Conservation (phyloP, 2,113 vertebrate genomes). For the Empidonax traillii region DNA sequence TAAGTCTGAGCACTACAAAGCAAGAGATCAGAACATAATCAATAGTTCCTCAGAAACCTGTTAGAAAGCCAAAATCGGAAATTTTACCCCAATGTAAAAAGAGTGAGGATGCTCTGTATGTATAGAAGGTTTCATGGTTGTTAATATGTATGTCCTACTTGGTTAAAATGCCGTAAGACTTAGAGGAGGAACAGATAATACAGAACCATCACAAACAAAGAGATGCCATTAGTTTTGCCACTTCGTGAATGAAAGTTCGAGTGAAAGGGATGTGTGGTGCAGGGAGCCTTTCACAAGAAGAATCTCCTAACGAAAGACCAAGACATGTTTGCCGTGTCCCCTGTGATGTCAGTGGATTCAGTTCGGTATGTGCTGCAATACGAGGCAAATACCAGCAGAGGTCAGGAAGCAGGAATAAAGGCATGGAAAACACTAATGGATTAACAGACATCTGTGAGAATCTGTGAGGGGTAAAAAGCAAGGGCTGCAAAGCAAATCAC, state of each 20-base stretch:
- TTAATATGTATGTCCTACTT: too few relatives aligned
- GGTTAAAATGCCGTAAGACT: too few relatives aligned
- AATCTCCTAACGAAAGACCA: too few relatives aligned
- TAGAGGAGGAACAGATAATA: too few relatives aligned
- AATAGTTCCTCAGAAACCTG: neutral
- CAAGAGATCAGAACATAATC: neutral
- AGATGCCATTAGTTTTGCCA: too few relatives aligned
- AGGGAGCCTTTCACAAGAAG: neutral
- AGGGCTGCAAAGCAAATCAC: neutral
- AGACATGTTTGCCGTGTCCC: neutral
- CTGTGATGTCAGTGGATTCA: neutral
- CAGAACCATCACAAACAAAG: too few relatives aligned
- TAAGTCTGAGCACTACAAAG: neutral
- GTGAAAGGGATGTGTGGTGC: neutral
- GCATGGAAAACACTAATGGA: neutral
- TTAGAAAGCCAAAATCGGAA: neutral
- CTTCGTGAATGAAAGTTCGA: neutral
- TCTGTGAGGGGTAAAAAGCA: neutral
- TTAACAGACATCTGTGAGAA: neutral
- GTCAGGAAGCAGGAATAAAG: conserved; percentile 19
- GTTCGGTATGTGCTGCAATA: neutral
- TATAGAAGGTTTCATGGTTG: too few relatives aligned
- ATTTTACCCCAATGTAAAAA: neutral
- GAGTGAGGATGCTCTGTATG: neutral
- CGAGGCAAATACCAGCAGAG: conserved; percentile 9